A percentile compares a stretch with the other conserved stretches of the same genome.
Evolutionary conservation across 2,113 vertebrate genomes (phyloP).

Genomic region (Andinoacara biseriatus): DNA sequence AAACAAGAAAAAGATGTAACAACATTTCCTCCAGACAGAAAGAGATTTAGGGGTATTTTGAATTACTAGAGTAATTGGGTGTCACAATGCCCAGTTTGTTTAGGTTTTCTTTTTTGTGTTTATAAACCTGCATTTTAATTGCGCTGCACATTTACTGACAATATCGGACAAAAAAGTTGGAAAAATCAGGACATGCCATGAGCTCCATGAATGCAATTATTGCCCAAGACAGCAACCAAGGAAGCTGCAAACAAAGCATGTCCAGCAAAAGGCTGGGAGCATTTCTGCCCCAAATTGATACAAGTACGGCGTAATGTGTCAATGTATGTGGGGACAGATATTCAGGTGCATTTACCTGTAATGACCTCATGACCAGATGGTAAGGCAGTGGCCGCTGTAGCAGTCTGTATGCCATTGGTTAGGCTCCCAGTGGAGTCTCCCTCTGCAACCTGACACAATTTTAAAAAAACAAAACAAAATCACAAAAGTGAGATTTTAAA

Average conservation of each 20-base stretch:
- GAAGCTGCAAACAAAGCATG: background rate
- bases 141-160: no score
- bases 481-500: background rate
- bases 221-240: background rate
- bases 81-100: background rate
- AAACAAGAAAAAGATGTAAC: background rate
- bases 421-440: constrained; percentile 85
- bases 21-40: background rate
- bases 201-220: background rate
- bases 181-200: background rate
- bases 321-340: background rate
- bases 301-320: background rate
- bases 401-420: constrained; percentile 86
- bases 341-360: constrained; percentile 80
- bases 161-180: no score
- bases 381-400: constrained; percentile 82
- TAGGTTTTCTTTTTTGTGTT: background rate
- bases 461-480: background rate
- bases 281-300: background rate
- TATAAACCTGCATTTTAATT: background rate
- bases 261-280: background rate
- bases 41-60: background rate
- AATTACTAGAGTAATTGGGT: background rate
- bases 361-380: constrained; percentile 86
- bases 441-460: constrained; percentile 85